A percentile compares a stretch with the other conserved stretches of the same genome.
These are phyloP conservation scores for Calyptomena viridis DNA, from an alignment of 2,113 vertebrate species.

Conservation along the genomic window DNA sequence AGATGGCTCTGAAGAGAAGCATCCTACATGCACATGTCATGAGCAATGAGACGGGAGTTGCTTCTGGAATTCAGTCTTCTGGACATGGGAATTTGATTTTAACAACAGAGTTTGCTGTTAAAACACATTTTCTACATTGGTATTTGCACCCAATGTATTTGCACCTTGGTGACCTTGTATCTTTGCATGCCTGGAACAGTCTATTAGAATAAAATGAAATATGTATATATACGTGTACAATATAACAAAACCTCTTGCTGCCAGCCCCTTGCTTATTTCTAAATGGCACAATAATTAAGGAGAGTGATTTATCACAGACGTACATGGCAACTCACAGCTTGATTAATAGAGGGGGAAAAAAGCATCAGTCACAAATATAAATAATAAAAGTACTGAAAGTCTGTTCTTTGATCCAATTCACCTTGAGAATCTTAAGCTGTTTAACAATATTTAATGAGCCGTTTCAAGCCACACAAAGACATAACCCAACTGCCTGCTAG, in stretches of 20 bases:
- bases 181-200: background rate
- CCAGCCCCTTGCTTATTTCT: background rate
- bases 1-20: background rate
- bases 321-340: background rate
- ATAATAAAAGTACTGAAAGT: background rate
- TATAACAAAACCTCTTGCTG: background rate
- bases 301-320: background rate
- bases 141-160: background rate
- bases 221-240: background rate
- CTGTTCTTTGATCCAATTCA: background rate
- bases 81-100: background rate
- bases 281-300: background rate
- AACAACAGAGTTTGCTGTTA: background rate
- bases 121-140: background rate
- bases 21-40: rapidly evolving
- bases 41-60: background rate
- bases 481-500: background rate
- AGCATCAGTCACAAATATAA: background rate
- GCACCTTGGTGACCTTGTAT: background rate
- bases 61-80: background rate
- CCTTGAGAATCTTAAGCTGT: background rate
- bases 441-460: background rate
- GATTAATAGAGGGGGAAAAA: background rate
- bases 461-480: background rate
- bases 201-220: background rate